Evolutionary conservation across 1,140 invertebrate genomes (phyloP), one percentile per base, ranked within the genome.

Genomic region (Drosophila eugracilis): DNA sequence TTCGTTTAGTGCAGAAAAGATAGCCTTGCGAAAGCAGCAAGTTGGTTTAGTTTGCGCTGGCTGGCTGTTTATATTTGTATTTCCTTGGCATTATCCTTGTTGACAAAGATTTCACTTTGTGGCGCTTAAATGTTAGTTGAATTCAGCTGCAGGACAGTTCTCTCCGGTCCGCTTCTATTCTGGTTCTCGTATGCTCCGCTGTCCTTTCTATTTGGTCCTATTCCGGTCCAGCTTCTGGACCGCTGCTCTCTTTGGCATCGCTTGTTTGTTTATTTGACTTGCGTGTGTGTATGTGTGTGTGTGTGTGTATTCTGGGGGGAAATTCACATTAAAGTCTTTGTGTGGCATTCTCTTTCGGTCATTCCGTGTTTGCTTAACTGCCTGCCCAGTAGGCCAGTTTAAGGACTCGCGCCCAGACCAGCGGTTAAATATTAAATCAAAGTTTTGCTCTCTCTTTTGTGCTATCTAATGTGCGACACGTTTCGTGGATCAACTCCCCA

Each of bases 61-160:
- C 78, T 76, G 80, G 78, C 83, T 88, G 83, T 88, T 88, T 88
- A 88, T 88, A 88, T 88, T 88, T 88, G 83, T 88, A 88, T 88
- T 88, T 88, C 83, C 83, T 88, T 88, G 84, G 83, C 78, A 88
- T 88, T 88, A 88, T 88, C 83, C 83, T 76, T 88, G 83, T 88
- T 88, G 83, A 88, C 83, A 88, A 88, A 88, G 83, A 88, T 88
- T 88, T 88, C 83, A 88, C 83, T 88, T 88, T 88, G 83, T 88
- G 83, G 83, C 83, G 84, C 83, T 88, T 83, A 88, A 86, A 88
- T 81, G 84, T 88, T 88, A 73, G 83, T 76, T 78, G 83, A 80
- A 86, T 85, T 65, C 75, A 55, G 76, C 81, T 76, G 44, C 71
- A 79, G 80, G 80, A 78, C 75, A 73, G 63, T 49, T 50, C 66